Percentiles rank a stretch among this genome's conserved stretches.
phyloP scores from a whole-genome alignment of 1,140 invertebrate species.

The Brachionus calyciflorus region DNA sequence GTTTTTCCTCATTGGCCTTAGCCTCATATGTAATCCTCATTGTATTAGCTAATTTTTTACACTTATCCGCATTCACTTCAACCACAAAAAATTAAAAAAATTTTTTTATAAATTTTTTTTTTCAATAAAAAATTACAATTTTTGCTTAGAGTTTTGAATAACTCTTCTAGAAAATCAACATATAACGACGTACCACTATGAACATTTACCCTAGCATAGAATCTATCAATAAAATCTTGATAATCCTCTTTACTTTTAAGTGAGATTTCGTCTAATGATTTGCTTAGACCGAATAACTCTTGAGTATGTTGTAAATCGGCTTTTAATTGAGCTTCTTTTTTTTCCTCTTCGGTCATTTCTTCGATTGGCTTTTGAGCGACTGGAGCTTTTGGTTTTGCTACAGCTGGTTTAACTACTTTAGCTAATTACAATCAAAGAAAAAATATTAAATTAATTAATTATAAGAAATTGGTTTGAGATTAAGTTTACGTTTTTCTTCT shows the following conservation, averaged over 20 bases:
- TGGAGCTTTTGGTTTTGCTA: not conserved
- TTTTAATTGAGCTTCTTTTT: constrained; percentile 44
- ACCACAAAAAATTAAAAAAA: not conserved
- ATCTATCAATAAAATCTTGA: constrained; percentile 32
- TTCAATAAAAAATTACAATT: not conserved
- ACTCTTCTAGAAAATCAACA: constrained; percentile 26
- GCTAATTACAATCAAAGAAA: not conserved
- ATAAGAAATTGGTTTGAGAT: not conserved
- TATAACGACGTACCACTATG: constrained; percentile 22
- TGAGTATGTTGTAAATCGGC: constrained; percentile 9
- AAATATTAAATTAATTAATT: not conserved
- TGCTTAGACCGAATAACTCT: constrained; percentile 38
- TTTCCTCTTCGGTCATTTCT: constrained; percentile 44
- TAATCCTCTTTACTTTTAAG: constrained; percentile 43
- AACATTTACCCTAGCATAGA: constrained; percentile 31
- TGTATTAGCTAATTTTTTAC: constrained; percentile 26
- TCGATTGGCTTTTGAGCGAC: not conserved
- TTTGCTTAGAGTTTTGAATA: constrained; percentile 39
- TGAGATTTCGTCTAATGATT: constrained; percentile 42
- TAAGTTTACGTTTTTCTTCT: not conserved
- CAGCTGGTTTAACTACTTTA: not conserved
- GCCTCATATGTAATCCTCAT: not conserved
- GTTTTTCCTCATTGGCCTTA: constrained; percentile 40
- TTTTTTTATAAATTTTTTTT: not conserved
- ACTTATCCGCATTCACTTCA: not conserved